Base-by-base conservation (phyloP, 2,797 vertebrate species). In the Parauchenoglanis punctatus region DNA sequence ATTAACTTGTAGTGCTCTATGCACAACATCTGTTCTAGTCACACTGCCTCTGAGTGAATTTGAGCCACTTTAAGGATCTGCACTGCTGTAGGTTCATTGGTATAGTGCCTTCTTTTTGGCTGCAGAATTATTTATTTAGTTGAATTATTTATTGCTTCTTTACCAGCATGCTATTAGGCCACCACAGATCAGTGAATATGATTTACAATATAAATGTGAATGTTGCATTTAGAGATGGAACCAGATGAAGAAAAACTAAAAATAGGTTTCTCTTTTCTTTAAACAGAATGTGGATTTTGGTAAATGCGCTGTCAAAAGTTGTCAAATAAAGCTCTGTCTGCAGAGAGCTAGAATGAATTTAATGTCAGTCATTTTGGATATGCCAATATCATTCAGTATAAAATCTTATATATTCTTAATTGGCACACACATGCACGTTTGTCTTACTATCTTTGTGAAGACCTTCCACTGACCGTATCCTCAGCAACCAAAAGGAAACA, bases 11-110 rank as follows among this genome's bases (percentile, higher is more conserved):
- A 35, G 44, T 58, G 59, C 73, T 88, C 93, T 93, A 93, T 95
- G 95, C 94, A 95, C 95, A 95, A 94, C 95, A 97, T 97, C 95
- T 96, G 96, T 96, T 97, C 93, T 94, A 95, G 96, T 97, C 96
- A 96, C 93, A 95, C 93, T 94, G 94, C 92, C 94, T 95, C 92
- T 94, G 94, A 95, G 95, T 96, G 96, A 92, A 96, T 96, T 96
- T 96, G 92, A 94, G 92, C 93, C 91, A 92, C 96, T 96, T 95
- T 95, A 96, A 95, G 85, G 88, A 75, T 88, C 85, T n/a, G 58
- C 59, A 84, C 61, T 28, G n/a, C 8, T 44, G 44, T 7, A 75
- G 86, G 31, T 87, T 81, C 20, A 25, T 65, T 88, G 80, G 11
- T 40, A 88, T 49, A 85, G 78, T 84, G 59, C 72, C 84, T 85